Percentiles rank a stretch among this genome's conserved stretches.
Conservation (phyloP, 2,888 invertebrate genomes). For the Sarcophaga carnaria region DNA sequence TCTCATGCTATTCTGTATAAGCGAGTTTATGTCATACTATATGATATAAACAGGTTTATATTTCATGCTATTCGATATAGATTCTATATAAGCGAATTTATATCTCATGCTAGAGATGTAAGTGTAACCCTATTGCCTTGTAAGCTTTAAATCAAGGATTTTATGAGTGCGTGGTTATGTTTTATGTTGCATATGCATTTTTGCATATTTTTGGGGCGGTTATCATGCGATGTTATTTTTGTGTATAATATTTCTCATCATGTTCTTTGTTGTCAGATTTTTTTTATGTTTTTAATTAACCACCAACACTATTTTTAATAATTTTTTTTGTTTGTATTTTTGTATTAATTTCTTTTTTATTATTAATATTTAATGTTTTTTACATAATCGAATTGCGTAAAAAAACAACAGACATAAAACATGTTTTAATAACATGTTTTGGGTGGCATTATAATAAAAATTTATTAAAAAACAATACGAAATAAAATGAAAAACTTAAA, state of each 20-base stretch:
- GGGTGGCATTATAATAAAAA: slow-evolving; percentile 35
- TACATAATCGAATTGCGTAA: background rate
- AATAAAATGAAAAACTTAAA: slow-evolving; percentile 38
- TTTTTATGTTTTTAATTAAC: slow-evolving; percentile 61
- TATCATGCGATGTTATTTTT: slow-evolving; percentile 37
- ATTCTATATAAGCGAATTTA: too few species aligned
- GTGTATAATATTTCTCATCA: slow-evolving; percentile 16
- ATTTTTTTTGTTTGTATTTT: slow-evolving; percentile 29
- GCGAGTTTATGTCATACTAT: too few species aligned
- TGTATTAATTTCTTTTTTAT: slow-evolving; percentile 18
- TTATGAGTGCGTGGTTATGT: too few species aligned
- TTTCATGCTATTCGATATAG: too few species aligned
- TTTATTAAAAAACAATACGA: background rate
- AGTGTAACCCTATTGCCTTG: too few species aligned
- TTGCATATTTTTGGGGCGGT: slow-evolving; percentile 60
- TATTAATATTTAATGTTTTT: slow-evolving; percentile 18
- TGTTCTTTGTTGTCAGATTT: slow-evolving; percentile 3
- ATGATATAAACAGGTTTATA: too few species aligned
- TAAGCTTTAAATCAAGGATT: too few species aligned
- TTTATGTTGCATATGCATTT: background rate
- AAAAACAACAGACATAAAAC: slow-evolving; percentile 2
- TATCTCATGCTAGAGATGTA: too few species aligned
- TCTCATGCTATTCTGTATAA: too few species aligned
- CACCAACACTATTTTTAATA: slow-evolving; percentile 67
- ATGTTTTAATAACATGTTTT: slow-evolving; percentile 31